A percentile compares a stretch with the other conserved stretches of the same genome.
Conservation (phyloP, 2,888 invertebrate genomes). For the Cyaniris semiargus region DNA sequence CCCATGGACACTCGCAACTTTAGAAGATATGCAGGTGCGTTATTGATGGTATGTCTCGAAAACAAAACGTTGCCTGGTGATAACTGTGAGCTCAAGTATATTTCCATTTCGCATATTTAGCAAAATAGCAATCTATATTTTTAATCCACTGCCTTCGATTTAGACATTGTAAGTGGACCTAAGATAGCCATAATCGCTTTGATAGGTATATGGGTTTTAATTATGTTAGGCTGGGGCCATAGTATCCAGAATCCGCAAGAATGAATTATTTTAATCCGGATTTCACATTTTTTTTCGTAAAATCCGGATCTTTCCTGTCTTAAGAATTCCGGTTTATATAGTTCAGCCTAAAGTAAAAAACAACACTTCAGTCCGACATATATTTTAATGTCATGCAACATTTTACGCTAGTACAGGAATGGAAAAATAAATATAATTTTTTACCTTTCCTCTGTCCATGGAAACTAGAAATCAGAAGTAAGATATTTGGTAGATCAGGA, state of each 20-base stretch:
- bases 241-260: background rate
- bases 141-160: too few relatives aligned
- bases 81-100: too few relatives aligned
- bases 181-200: too few relatives aligned
- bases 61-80: too few relatives aligned
- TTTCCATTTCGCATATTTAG: too few relatives aligned
- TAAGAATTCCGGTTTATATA: background rate
- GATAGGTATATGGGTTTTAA: background rate
- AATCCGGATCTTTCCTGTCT: too few relatives aligned
- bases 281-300: too few relatives aligned
- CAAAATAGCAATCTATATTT: too few relatives aligned
- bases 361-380: slow-evolving; percentile 57
- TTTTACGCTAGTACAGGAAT: slow-evolving; percentile 62
- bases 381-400: slow-evolving; percentile 58
- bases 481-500: background rate
- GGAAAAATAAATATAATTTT: slow-evolving; percentile 69
- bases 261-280: background rate
- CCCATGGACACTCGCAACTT: too few relatives aligned
- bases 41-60: too few relatives aligned
- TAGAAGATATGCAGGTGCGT: too few relatives aligned
- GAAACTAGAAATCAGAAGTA: slow-evolving; percentile 8
- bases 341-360: slow-evolving; percentile 41
- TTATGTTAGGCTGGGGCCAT: background rate
- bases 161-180: too few relatives aligned
- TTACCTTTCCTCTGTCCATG: slow-evolving; percentile 53